These are phyloP conservation scores for Merops nubicus DNA, from an alignment of 2,113 vertebrate genomes.

Conservation along the genomic window DNA sequence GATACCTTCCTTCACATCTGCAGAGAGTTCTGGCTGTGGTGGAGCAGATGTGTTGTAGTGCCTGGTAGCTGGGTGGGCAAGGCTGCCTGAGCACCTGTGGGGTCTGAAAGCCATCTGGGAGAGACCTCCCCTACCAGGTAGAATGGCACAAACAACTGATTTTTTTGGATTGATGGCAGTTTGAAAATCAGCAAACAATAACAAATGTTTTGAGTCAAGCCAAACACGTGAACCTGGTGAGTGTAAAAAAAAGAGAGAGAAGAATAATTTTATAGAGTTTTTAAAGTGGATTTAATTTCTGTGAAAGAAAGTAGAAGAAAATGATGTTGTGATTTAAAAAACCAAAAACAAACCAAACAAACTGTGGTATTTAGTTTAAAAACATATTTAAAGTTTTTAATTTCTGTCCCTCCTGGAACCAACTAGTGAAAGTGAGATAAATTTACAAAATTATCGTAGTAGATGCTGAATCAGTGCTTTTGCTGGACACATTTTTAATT, in stretches of 20 bases:
- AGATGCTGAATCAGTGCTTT: conserved; percentile 49
- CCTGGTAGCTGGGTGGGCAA: neutral
- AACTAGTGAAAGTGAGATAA: neutral
- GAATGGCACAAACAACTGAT: neutral
- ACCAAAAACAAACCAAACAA: too few species aligned
- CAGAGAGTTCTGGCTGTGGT: neutral
- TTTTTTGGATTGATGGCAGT: neutral
- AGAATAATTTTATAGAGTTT: neutral
- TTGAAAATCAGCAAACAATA: neutral
- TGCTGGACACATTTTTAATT: conserved; percentile 28
- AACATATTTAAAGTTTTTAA: neutral
- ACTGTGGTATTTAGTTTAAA: neutral
- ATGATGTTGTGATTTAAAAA: neutral
- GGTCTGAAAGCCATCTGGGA: neutral
- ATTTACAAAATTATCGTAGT: conserved; percentile 5
- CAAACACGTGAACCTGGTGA: neutral
- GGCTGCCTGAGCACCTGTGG: neutral
- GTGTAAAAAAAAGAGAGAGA: neutral
- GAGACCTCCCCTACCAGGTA: neutral
- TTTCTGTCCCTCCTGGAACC: neutral
- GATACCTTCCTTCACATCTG: neutral
- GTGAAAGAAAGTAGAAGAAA: neutral
- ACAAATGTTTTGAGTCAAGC: neutral
- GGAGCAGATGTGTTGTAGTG: neutral
- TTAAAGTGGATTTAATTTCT: neutral